Base-by-base conservation (phyloP, 92 coral and sea anemone species). In the Diadumene lineata region DNA sequence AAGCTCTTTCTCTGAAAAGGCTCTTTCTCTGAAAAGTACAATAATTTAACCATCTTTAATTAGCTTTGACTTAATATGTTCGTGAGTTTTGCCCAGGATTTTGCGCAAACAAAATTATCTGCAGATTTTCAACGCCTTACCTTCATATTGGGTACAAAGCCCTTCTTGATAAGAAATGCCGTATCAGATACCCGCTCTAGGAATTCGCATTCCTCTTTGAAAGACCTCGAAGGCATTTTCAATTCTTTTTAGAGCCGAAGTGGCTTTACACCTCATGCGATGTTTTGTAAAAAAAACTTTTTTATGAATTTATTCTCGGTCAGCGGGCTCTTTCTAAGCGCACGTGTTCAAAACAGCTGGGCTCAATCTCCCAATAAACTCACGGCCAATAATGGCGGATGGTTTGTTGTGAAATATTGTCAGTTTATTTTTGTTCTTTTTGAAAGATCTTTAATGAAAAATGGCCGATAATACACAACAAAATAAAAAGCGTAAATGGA, bases 71-170 rank as follows among this genome's bases (percentile, higher is more conserved):
- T n/a, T n/a, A n/a, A n/a, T n/a, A n/a, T n/a, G n/a, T n/a, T n/a
- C n/a, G n/a, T n/a, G n/a, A n/a, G n/a, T n/a, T n/a, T n/a, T n/a
- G n/a, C n/a, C n/a, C n/a, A n/a, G n/a, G n/a, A n/a, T n/a, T n/a
- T n/a, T n/a, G n/a, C n/a, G n/a, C n/a, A 25, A 55, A 18, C 22
- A 73, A 68, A 46, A 31, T 19, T 18, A 18, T 44, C 51, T 8
- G 51, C 51, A 8, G 51, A 44, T 17, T 44, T 44, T 44, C 23
- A 9, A 9, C 21, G 11, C 18, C 78, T 72, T 56, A 94, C 98
- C 97, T 92, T 81, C 98, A 94, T 94, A 70, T 94, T 94, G 15
- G 93, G 92, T 25, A 94, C 98, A 60, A 94, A 94, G 7, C 98
- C 98, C 73, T 94, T 94, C 90, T 92, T 92, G 34, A 94, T 94